These are phyloP conservation scores for Drosophila borborema DNA, from an alignment of 2,888 invertebrate genomes.

Conservation along the genomic window DNA sequence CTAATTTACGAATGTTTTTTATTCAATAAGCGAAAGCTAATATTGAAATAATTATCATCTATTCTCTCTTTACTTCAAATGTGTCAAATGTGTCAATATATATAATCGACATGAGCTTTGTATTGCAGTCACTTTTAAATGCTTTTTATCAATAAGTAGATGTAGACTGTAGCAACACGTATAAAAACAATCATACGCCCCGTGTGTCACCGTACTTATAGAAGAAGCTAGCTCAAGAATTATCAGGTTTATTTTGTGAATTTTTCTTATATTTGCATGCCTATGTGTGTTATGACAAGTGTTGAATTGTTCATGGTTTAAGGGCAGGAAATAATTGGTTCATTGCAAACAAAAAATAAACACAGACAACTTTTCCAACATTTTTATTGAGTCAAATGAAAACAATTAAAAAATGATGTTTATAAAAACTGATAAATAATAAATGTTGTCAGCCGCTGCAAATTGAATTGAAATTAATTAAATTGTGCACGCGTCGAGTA, in stretches of 20 bases:
- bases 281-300: background rate
- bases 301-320: background rate
- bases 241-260: background rate
- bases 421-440: conserved; percentile 5
- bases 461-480: conserved; percentile 16
- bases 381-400: background rate
- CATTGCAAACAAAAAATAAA: background rate
- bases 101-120: too few relatives aligned
- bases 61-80: too few relatives aligned
- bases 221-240: background rate
- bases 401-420: background rate
- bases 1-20: too few relatives aligned
- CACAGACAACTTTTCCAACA: background rate
- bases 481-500: conserved; percentile 14
- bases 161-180: too few relatives aligned
- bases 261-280: background rate
- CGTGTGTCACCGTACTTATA: too few relatives aligned
- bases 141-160: too few relatives aligned
- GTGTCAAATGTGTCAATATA: too few relatives aligned
- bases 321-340: background rate
- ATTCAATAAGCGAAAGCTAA: too few relatives aligned
- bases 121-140: too few relatives aligned
- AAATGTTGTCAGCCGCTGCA: background rate
- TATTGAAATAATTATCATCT: too few relatives aligned
- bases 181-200: too few relatives aligned